Evolutionary conservation across 30 jellyfish, hydroid and myxozoan species (phyloP).

Genomic region (Aurelia coerulea): DNA sequence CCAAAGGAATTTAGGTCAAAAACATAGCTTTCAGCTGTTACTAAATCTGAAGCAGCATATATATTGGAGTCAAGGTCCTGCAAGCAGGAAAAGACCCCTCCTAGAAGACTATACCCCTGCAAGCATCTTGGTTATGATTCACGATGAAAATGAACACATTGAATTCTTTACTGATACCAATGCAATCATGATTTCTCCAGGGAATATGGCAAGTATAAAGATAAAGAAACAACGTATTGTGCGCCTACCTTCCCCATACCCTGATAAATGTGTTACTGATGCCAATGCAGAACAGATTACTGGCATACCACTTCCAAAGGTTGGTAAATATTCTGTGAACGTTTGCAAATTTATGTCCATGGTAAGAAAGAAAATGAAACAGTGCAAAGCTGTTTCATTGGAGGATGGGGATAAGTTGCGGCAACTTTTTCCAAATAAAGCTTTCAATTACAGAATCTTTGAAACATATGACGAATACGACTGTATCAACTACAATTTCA

Average conservation of each 20-base stretch:
- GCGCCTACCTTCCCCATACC: slow-evolving; percentile 6
- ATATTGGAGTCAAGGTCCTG: background rate
- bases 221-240: background rate
- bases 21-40: background rate
- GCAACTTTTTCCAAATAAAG: background rate
- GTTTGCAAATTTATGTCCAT: background rate
- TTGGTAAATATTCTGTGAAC: background rate
- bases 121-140: background rate
- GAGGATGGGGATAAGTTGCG: background rate
- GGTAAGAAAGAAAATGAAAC: background rate
- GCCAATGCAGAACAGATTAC: background rate
- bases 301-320: background rate
- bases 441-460: background rate
- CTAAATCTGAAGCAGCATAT: background rate
- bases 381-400: background rate
- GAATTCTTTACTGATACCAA: background rate
- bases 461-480: background rate
- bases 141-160: background rate
- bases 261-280: background rate
- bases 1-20: background rate
- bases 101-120: background rate
- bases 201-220: background rate
- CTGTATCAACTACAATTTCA: background rate
- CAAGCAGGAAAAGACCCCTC: too few relatives aligned
- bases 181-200: background rate